Base-by-base conservation (phyloP, 2,113 vertebrate species). In the Enhydra lutris region DNA sequence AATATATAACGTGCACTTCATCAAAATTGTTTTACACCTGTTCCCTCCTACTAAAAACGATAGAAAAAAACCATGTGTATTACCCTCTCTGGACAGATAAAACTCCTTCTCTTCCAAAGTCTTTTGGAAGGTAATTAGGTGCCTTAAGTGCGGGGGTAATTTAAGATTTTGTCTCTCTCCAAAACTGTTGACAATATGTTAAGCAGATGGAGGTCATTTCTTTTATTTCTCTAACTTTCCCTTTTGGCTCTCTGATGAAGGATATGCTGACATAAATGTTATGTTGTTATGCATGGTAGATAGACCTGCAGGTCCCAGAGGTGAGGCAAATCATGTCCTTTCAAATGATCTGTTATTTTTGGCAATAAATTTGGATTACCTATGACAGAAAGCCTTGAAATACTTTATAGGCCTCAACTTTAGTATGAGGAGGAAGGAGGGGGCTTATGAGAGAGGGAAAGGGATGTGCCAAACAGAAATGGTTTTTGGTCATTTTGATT, bases 61-160 rank as follows among this genome's bases (percentile, higher is more conserved):
- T 6, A 18, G 36, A 36, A 94, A 74, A 61, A 87, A 97, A 98
- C 96, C n/a, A 94, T 88, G 67, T 97, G 84, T 63, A 96, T 90
- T 97, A 82, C 81, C 31, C 86, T 96, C 88, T 50, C 92, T 96
- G 95, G 97, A 98, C 97, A 97, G 82, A 98, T 98, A 98, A 98
- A 98, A 93, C 57, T 97, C 95, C 83, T 90, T 93, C 94, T 96
- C 96, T 98, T 98, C 89, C 83, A 95, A 96, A 98, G 96, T 91
- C 93, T 97, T 98, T 96, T 31, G 95, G 95, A 98, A 97, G 96
- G 97, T 98, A 98, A 98, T 98, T 98, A 98, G 92, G 95, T 86
- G 81, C 96, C 97, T 87, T 86, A 97, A 95, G 42, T 65, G 98
- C 36, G 82, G 97, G 97, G 45, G 73, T 74, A 98, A 98, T 97